Evolutionary conservation across 2,113 vertebrate species (phyloP), one percentile per base, ranked within the genome.

Genomic region (Cranoglanis bouderius): DNA sequence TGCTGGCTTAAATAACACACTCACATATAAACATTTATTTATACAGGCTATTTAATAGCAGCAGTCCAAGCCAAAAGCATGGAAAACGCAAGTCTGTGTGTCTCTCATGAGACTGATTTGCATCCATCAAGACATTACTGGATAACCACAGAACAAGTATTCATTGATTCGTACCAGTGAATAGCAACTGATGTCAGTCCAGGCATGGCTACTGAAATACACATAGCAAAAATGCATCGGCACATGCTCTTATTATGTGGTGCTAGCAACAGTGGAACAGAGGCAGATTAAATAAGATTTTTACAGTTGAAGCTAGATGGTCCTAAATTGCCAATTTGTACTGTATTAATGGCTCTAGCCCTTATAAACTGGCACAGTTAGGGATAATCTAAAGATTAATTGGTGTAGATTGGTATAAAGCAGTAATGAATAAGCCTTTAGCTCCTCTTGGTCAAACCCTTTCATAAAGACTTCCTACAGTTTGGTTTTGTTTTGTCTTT

Each of bases 81-180:
- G 40, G 24, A 77, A 46, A 77, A 46, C 46, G 16, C 43, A 78
- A 78, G 26, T 57, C 29, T 70, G 40, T 21, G 29, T 51, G 7
- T 32, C 63, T 49, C 83, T 24, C 16, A 67, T n/a, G 55, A 78
- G 26, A 49, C 70, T 38, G 24, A 88, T 86, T 46, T 85, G 87
- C 81, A 87, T 70, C 38, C 38, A 87, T 87, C 74, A 85, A 57
- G 26, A 87, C 61, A n/a, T 86, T 85, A 70, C 75, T 59, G 65
- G 75, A 61, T 74, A 85, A 85, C 35, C 51, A 63, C 1, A 67
- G 40, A 78, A n/a, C 18, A n/a, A 29, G 5, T 80, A 49, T 32
- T 80, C 77, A 80, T n/a, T 32, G 49, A 53, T 55, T 55, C 18
- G 2, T 29, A 51, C 12, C 77, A 80, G 26, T 80, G 40, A 51